Base-by-base conservation (phyloP, 2,113 vertebrate species). In the Sterrhoptilus dennistouni region DNA sequence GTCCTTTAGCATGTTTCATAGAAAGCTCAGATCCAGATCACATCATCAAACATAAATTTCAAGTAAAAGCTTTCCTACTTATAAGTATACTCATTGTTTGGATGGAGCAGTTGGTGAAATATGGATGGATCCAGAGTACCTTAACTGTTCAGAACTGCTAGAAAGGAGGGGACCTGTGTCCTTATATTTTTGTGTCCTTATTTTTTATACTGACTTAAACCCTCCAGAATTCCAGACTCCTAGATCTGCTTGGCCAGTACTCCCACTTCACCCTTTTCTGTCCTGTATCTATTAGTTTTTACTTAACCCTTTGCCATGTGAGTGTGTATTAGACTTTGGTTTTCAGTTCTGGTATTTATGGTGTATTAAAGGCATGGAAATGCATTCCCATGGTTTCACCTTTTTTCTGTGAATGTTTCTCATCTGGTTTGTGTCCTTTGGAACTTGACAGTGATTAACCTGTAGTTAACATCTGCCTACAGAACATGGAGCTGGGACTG, bases 21-120 rank as follows among this genome's bases (percentile, higher is more conserved):
- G 38, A 38, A 82, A 90, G 75, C 71, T 96, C 47, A 91, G 60
- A 82, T 63, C n/a, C 20, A 42, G 85, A 92, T 59, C 47, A 50
- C 4, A 13, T 49, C 0, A 0, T 21, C 38, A 84, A 56, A 75
- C 13, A 35, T 35, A 40, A 2, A 68, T 83, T 57, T 81, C 25
- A 84, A 82, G 36, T 49, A 54, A 81, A 63, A 36, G 9, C 17
- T 68, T 82, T 90, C 22, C 45, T 91, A 5, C 57, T 75, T 70
- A 23, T 5, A 49, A 74, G n/a, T 66, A 20, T 3, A 6, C n/a
- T 12, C 0, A 2, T 44, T 42, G 36, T 28, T 87, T 60, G 59
- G 53, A 40, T 54, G 57, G 25, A 94, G 47, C 28, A 74, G 8
- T 64, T 2, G 1, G 11, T 66, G 88, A 75, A 63, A 66, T 71